Evolutionary conservation across 2,113 vertebrate genomes (phyloP).

Genomic region (Xenopus borealis): DNA sequence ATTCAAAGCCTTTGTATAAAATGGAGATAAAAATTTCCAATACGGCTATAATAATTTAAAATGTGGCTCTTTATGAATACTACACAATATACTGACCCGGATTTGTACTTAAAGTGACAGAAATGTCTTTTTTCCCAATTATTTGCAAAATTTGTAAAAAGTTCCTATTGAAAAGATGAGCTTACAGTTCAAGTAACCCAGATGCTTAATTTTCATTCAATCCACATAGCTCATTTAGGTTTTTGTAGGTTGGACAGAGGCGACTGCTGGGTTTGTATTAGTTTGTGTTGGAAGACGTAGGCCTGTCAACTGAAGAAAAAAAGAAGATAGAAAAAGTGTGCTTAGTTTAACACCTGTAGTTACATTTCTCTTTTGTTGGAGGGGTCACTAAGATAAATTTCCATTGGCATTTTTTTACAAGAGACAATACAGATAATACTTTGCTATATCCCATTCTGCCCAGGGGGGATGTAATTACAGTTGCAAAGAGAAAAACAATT

Average conservation of each 20-base stretch:
- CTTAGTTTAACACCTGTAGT: neutral
- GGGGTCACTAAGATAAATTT: too few relatives aligned
- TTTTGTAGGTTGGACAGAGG: constrained; percentile 19
- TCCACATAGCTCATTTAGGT: constrained; percentile 15
- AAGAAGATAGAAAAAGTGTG: neutral
- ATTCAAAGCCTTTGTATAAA: neutral
- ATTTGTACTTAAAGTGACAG: neutral
- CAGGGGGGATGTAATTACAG: too few relatives aligned
- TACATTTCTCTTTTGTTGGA: too few relatives aligned
- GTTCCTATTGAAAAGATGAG: constrained; percentile 19
- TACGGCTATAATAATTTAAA: neutral
- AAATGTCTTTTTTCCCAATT: too few relatives aligned
- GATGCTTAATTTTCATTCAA: neutral
- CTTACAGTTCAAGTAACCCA: neutral
- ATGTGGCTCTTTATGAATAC: neutral
- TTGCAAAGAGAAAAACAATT: too few relatives aligned
- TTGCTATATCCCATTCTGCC: too few relatives aligned
- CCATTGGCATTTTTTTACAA: too few relatives aligned
- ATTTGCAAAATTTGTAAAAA: constrained; percentile 1
- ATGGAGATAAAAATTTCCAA: neutral
- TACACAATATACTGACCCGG: neutral
- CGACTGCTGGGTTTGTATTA: constrained; percentile 7
- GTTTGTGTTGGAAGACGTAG: constrained; percentile 21
- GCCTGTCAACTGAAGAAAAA: constrained; percentile 42
- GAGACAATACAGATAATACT: too few relatives aligned